Evolutionary conservation across 2,888 invertebrate species (phyloP).

Genomic region (Scaptomyza polygonia): DNA sequence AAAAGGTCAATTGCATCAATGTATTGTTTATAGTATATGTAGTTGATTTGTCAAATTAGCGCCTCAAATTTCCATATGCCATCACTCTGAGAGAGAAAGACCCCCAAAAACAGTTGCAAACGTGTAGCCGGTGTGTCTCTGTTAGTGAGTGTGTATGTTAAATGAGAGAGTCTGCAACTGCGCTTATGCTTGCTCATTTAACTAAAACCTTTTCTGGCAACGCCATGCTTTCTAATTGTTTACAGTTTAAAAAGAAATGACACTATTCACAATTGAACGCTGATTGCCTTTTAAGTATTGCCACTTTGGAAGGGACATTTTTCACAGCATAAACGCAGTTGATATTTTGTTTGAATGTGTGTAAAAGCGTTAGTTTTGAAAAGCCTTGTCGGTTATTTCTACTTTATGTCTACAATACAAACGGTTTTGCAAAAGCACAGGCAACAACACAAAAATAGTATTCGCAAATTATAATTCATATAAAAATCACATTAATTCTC

Average conservation of each 20-base stretch:
- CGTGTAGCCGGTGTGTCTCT: slow-evolving; percentile 27
- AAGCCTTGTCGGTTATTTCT: slow-evolving; percentile 7
- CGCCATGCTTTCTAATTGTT: neutral
- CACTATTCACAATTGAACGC: neutral
- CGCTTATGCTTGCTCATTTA: slow-evolving; percentile 6
- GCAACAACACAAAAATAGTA: slow-evolving; percentile 39
- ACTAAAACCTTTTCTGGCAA: neutral
- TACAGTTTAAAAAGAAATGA: neutral
- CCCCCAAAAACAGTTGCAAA: slow-evolving; percentile 30
- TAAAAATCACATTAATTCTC: slow-evolving; percentile 41
- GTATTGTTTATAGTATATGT: slow-evolving; percentile 10
- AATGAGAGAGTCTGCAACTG: slow-evolving; percentile 1
- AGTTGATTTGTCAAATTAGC: slow-evolving; percentile 39
- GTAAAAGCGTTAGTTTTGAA: slow-evolving; percentile 55
- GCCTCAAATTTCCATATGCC: slow-evolving; percentile 46
- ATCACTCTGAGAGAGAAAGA: slow-evolving; percentile 34
- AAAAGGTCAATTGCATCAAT: slow-evolving; percentile 17
- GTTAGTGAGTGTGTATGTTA: slow-evolving; percentile 23
- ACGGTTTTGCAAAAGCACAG: slow-evolving; percentile 51
- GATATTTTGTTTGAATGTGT: slow-evolving; percentile 24
- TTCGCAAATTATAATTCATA: slow-evolving; percentile 48
- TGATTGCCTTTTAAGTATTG: neutral
- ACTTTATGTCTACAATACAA: slow-evolving; percentile 51
- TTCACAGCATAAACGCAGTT: neutral
- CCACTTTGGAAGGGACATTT: neutral